Evolutionary conservation across 2,113 vertebrate species (phyloP), one percentile per base, ranked within the genome.

Genomic region (Narcine bancroftii): DNA sequence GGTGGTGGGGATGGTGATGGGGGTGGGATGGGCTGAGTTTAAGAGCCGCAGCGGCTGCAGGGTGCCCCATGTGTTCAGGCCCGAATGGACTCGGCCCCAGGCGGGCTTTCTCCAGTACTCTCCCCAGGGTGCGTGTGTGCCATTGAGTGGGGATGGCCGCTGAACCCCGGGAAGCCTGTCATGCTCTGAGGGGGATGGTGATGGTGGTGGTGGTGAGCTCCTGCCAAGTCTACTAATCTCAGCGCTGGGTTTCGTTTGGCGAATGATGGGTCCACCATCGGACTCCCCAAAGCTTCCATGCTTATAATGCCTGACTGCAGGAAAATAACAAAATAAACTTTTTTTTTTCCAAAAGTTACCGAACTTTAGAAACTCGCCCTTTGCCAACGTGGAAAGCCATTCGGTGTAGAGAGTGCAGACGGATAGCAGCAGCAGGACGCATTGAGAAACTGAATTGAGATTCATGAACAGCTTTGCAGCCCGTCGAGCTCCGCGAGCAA

Each of bases 21-120:
- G 97, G 96, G 96, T 95, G 96, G 97, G 97, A 97, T 97, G 97
- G 96, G 97, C 95, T 96, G 97, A 98, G 97, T 96, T 97, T 96
- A 95, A 96, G 96, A 11, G 89, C 89, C 29, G 89, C 89, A 13
- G 89, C 89, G 96, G 96, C 95, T 96, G 96, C 96, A 95, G 96
- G 96, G 95, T 97, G 96, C 96, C 96, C 96, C 97, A 96, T 97
- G 95, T 97, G 95, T 97, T 97, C 97, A 96, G 97, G 96, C 96
- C 96, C 96, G 96, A 96, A 96, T 95, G 96, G 96, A 95, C 96
- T 96, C 94, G 95, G 95, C 96, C 96, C 97, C 95, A 96, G 97
- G 96, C 95, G 96, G 95, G 95, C 96, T 97, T n/a, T 97, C 96
- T 95, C 97, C 95, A 95, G 96, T 95, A 95, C 96, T 95, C 95